Conservation (phyloP, 2,113 vertebrate species). For the Jaculus jaculus region DNA sequence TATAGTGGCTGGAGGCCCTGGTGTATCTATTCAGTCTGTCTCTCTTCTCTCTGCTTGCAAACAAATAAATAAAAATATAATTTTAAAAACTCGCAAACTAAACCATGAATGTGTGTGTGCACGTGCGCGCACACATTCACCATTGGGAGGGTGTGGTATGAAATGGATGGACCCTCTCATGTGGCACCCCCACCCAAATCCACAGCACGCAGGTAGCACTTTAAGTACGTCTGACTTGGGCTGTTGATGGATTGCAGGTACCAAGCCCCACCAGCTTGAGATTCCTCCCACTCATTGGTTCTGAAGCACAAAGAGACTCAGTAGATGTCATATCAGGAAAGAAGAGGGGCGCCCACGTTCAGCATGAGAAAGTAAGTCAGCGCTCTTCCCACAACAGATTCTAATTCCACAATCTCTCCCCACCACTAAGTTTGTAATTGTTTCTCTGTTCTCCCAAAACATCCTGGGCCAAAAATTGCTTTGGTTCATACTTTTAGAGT, state of each 20-base stretch:
- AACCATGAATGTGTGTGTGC: too few species aligned
- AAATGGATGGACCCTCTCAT: not conserved
- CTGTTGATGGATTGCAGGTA: constrained; percentile 60
- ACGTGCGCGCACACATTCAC: not conserved
- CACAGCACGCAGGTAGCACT: not conserved
- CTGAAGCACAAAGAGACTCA: constrained; percentile 52
- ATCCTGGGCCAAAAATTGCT: not conserved
- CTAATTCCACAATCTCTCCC: not conserved
- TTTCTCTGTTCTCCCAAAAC: not conserved
- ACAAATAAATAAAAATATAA: too few species aligned
- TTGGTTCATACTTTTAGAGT: not conserved
- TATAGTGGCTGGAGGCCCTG: too few species aligned
- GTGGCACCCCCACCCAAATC: not conserved
- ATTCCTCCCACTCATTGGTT: constrained; percentile 75
- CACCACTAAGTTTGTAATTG: not conserved
- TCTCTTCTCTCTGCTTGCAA: too few species aligned
- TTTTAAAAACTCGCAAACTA: too few species aligned
- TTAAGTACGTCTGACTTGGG: not conserved
- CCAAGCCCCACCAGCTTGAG: constrained; percentile 68
- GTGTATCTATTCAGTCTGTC: too few species aligned
- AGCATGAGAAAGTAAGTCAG: constrained; percentile 66
- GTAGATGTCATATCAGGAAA: not conserved
- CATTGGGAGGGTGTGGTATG: not conserved
- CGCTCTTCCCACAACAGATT: not conserved
- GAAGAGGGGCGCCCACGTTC: constrained; percentile 63